Evolutionary conservation across 2,888 invertebrate species (phyloP).

Genomic region (Hypselothyrea guttata): DNA sequence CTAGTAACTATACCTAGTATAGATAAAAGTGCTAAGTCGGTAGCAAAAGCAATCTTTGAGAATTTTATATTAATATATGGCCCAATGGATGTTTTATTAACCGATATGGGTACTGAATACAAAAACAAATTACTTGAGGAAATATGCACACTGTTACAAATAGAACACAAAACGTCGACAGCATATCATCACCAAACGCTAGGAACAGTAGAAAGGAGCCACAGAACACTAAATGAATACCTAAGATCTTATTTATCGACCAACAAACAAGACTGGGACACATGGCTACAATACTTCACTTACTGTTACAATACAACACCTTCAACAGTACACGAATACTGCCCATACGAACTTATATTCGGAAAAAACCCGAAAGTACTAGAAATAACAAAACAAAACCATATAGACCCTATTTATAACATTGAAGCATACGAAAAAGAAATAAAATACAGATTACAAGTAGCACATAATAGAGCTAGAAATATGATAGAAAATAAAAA

Average conservation of each 20-base stretch:
- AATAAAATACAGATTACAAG: background rate
- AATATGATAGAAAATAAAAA: background rate
- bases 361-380: too few relatives aligned
- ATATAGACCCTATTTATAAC: too few relatives aligned
- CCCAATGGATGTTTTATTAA: background rate
- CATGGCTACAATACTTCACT: too few relatives aligned
- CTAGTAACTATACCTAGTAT: background rate
- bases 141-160: too few relatives aligned
- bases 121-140: background rate
- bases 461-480: background rate
- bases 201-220: background rate
- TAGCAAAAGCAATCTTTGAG: background rate
- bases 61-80: background rate
- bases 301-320: too few relatives aligned
- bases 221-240: background rate
- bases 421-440: background rate
- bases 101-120: background rate
- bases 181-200: too few relatives aligned
- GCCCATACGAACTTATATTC: too few relatives aligned
- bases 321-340: too few relatives aligned
- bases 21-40: background rate
- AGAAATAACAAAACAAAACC: too few relatives aligned
- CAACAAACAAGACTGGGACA: too few relatives aligned
- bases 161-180: too few relatives aligned
- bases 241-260: too few relatives aligned